Conservation (phyloP, 2,113 vertebrate species). For the Asarcornis scutulata region DNA sequence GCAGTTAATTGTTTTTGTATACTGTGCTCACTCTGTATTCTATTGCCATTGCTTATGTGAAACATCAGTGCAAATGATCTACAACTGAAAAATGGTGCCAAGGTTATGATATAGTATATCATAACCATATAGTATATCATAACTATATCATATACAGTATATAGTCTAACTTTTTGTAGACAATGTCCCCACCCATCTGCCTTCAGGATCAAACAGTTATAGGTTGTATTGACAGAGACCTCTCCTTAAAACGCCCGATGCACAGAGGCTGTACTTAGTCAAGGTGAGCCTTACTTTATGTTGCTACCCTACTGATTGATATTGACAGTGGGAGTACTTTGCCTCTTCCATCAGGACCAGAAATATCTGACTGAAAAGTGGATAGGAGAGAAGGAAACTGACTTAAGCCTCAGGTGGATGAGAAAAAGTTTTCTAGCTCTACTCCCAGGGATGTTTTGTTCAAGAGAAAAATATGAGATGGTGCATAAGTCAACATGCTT, state of each 20-base stretch:
- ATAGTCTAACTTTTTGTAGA: neutral
- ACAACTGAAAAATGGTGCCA: neutral
- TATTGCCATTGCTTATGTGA: neutral
- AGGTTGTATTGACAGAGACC: neutral
- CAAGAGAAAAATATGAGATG: neutral
- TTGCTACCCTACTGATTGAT: neutral
- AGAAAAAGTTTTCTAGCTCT: neutral
- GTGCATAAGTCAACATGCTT: neutral
- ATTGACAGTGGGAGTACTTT: neutral
- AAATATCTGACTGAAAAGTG: neutral
- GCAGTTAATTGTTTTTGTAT: neutral
- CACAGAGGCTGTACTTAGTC: neutral
- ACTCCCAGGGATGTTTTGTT: neutral
- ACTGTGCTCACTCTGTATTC: neutral
- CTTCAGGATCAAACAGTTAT: neutral
- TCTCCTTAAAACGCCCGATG: neutral
- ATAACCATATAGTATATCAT: too few relatives aligned
- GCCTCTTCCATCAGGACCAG: neutral
- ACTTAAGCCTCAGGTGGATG: neutral
- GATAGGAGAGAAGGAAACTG: neutral
- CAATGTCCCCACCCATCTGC: rapidly evolving
- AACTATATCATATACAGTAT: neutral
- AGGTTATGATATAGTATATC: neutral
- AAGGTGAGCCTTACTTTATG: rapidly evolving
- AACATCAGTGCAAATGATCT: neutral